Evolutionary conservation across 2,113 vertebrate species (phyloP).

Genomic region (Leptobrachium leishanense): DNA sequence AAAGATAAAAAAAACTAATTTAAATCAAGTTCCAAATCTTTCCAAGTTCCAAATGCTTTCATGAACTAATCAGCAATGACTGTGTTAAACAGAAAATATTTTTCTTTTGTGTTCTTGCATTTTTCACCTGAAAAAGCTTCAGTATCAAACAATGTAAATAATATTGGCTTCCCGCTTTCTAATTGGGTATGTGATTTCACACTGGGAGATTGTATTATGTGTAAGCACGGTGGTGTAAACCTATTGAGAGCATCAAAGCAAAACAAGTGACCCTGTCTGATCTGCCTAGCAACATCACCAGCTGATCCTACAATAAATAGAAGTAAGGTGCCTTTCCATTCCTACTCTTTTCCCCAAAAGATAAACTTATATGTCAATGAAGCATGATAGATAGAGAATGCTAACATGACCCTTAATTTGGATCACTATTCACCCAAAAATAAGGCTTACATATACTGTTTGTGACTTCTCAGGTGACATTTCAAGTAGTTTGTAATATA

Average conservation of each 20-base stretch:
- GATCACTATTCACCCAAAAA: conserved; percentile 48
- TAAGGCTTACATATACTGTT: conserved; percentile 56
- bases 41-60: too few species aligned
- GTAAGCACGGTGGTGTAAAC: neutral
- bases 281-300: conserved; percentile 62
- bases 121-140: conserved; percentile 9
- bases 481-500: conserved; percentile 58
- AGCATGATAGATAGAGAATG: conserved; percentile 41
- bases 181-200: conserved; percentile 17
- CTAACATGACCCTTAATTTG: conserved; percentile 38
- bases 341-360: conserved; percentile 46
- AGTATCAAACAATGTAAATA: neutral
- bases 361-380: conserved; percentile 32
- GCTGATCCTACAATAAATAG: conserved; percentile 59
- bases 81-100: neutral
- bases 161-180: neutral
- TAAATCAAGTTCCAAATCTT: too few species aligned
- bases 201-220: conserved; percentile 7
- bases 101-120: neutral
- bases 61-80: neutral
- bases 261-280: conserved; percentile 53
- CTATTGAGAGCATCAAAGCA: conserved; percentile 30
- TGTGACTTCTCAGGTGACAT: conserved; percentile 65
- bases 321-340: conserved; percentile 34
- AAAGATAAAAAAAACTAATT: too few species aligned